phyloP scores from a whole-genome alignment of 2,888 invertebrate species.

The Deroplatys truncata region DNA sequence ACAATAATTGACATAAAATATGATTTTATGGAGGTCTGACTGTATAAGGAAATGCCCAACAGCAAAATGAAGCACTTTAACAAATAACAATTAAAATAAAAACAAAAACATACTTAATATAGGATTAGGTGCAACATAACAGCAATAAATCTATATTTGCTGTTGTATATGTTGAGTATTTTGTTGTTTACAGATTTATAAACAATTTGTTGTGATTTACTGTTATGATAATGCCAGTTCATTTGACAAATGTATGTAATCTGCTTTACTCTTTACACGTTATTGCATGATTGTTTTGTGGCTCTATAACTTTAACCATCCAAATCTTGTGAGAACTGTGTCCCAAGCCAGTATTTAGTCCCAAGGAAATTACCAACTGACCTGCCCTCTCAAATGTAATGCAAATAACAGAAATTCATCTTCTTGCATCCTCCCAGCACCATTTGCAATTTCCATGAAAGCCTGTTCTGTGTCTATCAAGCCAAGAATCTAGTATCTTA shows the following conservation, averaged over 20 bases:
- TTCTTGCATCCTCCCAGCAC: not conserved
- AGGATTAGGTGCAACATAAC: too few species aligned
- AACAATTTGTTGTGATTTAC: too few species aligned
- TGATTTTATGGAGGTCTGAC: too few species aligned
- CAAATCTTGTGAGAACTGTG: slow-evolving; percentile 8
- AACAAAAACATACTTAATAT: too few species aligned
- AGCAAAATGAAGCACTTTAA: too few species aligned
- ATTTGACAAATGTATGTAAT: not conserved
- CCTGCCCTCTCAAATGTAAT: not conserved
- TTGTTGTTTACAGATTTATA: too few species aligned
- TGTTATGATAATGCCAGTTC: not conserved
- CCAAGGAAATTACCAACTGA: not conserved
- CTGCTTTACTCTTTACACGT: not conserved
- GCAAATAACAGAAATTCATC: not conserved
- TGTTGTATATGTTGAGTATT: too few species aligned
- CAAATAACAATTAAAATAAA: too few species aligned
- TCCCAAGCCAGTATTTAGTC: not conserved
- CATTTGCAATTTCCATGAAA: slow-evolving; percentile 1
- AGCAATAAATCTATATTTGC: too few species aligned
- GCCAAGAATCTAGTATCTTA: too few species aligned
- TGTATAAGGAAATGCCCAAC: too few species aligned
- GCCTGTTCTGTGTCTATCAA: slow-evolving; percentile 7
- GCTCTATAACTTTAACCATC: not conserved
- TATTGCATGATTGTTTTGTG: not conserved
- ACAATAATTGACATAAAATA: too few species aligned